These are phyloP conservation scores for Diplazon laetatorius DNA, from an alignment of 2,888 invertebrate genomes.

Conservation along the genomic window DNA sequence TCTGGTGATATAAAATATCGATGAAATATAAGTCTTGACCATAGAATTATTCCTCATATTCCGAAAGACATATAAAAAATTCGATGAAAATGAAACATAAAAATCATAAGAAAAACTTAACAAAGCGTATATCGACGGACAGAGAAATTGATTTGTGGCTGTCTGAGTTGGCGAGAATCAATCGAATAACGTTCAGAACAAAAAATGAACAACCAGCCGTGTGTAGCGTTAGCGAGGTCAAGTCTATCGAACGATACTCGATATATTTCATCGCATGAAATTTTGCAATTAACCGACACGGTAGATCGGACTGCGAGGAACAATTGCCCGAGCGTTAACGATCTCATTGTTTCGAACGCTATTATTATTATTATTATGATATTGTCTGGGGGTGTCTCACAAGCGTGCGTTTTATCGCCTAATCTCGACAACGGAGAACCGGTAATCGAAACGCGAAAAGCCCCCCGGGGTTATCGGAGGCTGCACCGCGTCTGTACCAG, in stretches of 20 bases:
- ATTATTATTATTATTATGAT: slow-evolving; percentile 41
- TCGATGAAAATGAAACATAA: no score
- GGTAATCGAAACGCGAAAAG: slow-evolving; percentile 56
- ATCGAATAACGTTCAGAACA: background rate
- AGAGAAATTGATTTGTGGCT: background rate
- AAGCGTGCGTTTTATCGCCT: slow-evolving; percentile 39
- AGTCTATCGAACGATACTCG: background rate
- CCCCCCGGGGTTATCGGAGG: background rate
- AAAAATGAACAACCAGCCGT: no score
- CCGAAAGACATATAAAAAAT: no score
- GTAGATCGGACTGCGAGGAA: slow-evolving; percentile 2
- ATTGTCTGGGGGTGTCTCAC: slow-evolving; percentile 27
- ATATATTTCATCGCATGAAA: background rate
- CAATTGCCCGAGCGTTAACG: slow-evolving; percentile 33
- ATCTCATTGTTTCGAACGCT: slow-evolving; percentile 43
- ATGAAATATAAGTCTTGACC: no score
- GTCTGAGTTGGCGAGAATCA: no score
- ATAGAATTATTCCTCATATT: no score
- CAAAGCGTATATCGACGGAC: no score
- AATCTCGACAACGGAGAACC: slow-evolving; percentile 39
- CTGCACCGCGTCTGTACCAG: background rate
- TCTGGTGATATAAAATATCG: no score
- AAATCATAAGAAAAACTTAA: no score
- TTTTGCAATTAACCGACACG: slow-evolving; percentile 20
- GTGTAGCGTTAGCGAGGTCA: no score